A percentile compares a stretch with the other conserved stretches of the same genome.
phyloP scores from a whole-genome alignment of 2,797 vertebrate species.

The Sphenopsis melanotis region DNA sequence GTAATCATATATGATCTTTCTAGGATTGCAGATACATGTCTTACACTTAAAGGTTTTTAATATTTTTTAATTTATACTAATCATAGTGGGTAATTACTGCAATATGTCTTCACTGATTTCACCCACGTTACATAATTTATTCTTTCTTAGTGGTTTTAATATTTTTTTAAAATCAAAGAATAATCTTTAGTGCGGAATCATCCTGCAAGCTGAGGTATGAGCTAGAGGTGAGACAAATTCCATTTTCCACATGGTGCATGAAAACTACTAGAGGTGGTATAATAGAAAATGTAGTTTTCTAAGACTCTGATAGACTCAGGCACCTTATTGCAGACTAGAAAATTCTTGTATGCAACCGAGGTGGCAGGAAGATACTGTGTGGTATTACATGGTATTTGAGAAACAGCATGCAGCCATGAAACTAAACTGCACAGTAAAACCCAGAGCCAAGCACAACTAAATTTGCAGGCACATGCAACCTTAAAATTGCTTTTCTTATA shows the following conservation, averaged over 20 bases:
- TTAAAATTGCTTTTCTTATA: conserved; percentile 9
- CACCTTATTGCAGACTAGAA: conserved; percentile 2
- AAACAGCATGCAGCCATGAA: conserved; percentile 2
- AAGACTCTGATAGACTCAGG: background rate
- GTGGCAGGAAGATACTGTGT: background rate
- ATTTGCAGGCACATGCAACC: background rate
- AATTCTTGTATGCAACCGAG: background rate
- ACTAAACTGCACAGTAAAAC: background rate
- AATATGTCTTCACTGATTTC: background rate
- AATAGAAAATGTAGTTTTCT: background rate
- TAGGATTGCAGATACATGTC: background rate
- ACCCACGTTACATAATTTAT: background rate
- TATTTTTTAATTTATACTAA: background rate
- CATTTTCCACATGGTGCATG: background rate
- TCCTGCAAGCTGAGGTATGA: background rate
- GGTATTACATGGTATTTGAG: background rate
- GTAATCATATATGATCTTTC: background rate
- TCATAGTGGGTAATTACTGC: background rate
- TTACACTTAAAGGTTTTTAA: background rate
- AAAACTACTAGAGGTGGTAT: background rate
- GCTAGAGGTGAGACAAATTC: conserved; percentile 10
- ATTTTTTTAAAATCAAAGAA: background rate
- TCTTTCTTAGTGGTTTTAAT: background rate
- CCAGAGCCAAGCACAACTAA: background rate
- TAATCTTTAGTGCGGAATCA: background rate